Evolutionary conservation across 2,888 invertebrate genomes (phyloP), one percentile per base, ranked within the genome.

Genomic region (Octonoba sinensis): DNA sequence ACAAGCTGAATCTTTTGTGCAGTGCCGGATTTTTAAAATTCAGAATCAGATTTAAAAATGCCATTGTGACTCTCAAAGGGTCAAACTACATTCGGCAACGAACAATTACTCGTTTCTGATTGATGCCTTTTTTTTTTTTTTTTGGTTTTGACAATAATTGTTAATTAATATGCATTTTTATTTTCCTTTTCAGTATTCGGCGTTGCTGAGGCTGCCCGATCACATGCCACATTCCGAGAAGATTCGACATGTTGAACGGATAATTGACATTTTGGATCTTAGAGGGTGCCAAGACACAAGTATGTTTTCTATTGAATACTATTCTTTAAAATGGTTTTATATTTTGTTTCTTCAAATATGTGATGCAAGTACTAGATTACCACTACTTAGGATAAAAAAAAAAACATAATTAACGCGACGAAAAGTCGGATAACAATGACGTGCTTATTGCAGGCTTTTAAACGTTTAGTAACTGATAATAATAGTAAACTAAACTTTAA

Each of bases 211-310:
- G 87, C 90, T 95, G 87, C 94, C 94, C 84, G 94, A 94, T 87
- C 91, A 91, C 82, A 88, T 89, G 87, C 91, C 93, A 82, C 90
- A 91, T 87, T 89, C 91, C 82, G 93, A 94, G 88, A 94, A 94
- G 89, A 91, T 93, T 91, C 91, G 92, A 85, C 92, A 93, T 88
- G 93, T 95, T 85, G 93, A 94, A 87, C 92, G 93, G 87, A 93
- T 95, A 86, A 91, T 94, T 86, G 92, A 93, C 87, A 92, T 93
- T 65, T 89, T 95, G 86, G 94, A 94, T 88, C 90, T 95, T 86
- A 91, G 90, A 82, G 91, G 91, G 87, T 94, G 94, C 88, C 93
- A 93, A 88, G 92, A 94, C 87, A 95, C 94, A 85, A 92, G 92
- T 92, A 87, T 90, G 91, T 90, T 57, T 57, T 20, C 12, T 16